A percentile compares a stretch with the other conserved stretches of the same genome.
Conservation (phyloP, 1,140 invertebrate genomes). For the Adelges cooleyi region DNA sequence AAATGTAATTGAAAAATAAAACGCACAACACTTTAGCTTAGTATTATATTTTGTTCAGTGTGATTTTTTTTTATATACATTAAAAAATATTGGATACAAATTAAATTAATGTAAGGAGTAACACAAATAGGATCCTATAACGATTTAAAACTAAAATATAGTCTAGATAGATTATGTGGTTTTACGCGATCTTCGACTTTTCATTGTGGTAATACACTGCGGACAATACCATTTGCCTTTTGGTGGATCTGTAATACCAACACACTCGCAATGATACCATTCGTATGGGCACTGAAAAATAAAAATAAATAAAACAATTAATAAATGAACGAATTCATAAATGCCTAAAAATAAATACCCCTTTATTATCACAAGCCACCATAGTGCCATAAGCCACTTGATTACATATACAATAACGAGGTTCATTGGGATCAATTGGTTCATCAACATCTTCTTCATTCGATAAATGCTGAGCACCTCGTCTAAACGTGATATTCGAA, state of each 20-base stretch:
- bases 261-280: conserved; percentile 98
- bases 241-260: conserved; percentile 86
- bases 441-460: conserved; percentile 19
- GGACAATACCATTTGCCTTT: conserved; percentile 99
- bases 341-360: conserved; percentile 48
- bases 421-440: conserved; percentile 70
- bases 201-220: conserved; percentile 83
- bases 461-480: conserved; percentile 1
- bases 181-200: conserved; percentile 45
- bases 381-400: conserved; percentile 97
- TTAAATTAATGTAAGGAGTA: background rate
- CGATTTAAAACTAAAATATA: no score
- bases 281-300: conserved; percentile 81
- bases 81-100: conserved; percentile 1
- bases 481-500: background rate
- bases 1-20: no score
- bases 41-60: background rate
- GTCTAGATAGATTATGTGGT: background rate
- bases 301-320: background rate
- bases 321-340: no score
- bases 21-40: no score
- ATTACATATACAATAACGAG: conserved; percentile 93
- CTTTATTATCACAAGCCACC: conserved; percentile 97
- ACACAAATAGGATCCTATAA: no score
- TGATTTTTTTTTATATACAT: background rate